Evolutionary conservation across 2,888 invertebrate genomes (phyloP), one percentile per base, ranked within the genome.

Genomic region (Galerucella nymphaeae): DNA sequence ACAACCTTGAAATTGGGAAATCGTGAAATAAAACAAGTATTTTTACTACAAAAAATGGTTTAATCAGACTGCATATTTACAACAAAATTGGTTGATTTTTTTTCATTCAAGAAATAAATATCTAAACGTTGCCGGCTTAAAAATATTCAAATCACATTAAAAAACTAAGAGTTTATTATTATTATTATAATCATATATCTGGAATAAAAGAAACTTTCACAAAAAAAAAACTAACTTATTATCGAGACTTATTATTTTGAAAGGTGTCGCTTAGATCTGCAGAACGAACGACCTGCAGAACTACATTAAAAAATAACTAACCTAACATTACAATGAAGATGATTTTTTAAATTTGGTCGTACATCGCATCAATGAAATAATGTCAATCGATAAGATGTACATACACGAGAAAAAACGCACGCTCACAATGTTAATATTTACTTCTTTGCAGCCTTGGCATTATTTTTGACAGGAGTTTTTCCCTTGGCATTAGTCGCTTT

Each of bases 401-500:
- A 30, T 30, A 30, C 23, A 30, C 23, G 23, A 30, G 23, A n/a
- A 30, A 30, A 30, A 30, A 30, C 23, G 23, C 23, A 30, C 23
- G 3, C 23, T 30, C 5, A 30, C 3, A 14, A 20, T 20, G 20
- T 30, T 30, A 63, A 45, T 59, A 75, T 78, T 87, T 88, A 89
- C 87, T 93, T 93, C 41, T 74, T 76, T 61, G 72, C 70, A 90
- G 93, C 93, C 86, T 92, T 91, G 81, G 80, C 79, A 72, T 83
- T 84, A 77, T 85, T 86, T 80, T 86, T 89, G 80, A 91, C 90
- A 72, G 91, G 88, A 73, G 90, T 88, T 88, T 93, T 93, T 83
- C 91, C 92, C 88, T 93, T 93, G 87, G 91, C 91, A 83, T 91
- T 91, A 82, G 91, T 90, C 86, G 93, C 87, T 86, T 92, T 90